Percentiles rank a stretch among this genome's conserved stretches.
Evolutionary conservation across 2,113 vertebrate genomes (phyloP).

Genomic region (Nycticryphes semicollaris): DNA sequence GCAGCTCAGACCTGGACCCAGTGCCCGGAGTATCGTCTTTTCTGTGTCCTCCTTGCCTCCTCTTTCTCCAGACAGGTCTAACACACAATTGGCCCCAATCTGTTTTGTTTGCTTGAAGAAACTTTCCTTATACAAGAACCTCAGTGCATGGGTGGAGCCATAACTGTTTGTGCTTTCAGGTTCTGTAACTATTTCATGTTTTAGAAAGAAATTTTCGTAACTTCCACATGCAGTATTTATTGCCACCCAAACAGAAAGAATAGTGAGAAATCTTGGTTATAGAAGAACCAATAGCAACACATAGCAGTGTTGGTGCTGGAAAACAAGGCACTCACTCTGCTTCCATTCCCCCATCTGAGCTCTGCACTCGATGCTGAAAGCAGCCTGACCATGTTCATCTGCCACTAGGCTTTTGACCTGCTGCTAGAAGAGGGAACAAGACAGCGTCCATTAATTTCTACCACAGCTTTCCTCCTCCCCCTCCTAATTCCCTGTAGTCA

Average conservation of each 20-base stretch:
- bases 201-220: not conserved
- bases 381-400: not conserved
- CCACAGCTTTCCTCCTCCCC: not conserved
- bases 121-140: not conserved
- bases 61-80: not conserved
- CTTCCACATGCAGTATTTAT: not conserved
- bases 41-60: not conserved
- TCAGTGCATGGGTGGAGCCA: not conserved
- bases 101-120: not conserved
- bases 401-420: not conserved
- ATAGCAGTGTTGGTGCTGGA: not conserved
- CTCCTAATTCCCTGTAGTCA: not conserved
- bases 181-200: not conserved
- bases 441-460: not conserved
- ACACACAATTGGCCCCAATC: not conserved
- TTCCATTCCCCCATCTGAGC: not conserved
- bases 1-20: not conserved
- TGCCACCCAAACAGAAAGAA: not conserved
- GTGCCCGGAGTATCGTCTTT: not conserved
- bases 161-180: too few relatives aligned
- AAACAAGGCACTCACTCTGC: not conserved
- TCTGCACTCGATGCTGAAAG: fast-evolving
- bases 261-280: not conserved
- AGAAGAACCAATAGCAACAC: not conserved
- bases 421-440: not conserved